Evolutionary conservation across 1,140 invertebrate species (phyloP), one percentile per base, ranked within the genome.

Genomic region (Danaus melanippus): DNA sequence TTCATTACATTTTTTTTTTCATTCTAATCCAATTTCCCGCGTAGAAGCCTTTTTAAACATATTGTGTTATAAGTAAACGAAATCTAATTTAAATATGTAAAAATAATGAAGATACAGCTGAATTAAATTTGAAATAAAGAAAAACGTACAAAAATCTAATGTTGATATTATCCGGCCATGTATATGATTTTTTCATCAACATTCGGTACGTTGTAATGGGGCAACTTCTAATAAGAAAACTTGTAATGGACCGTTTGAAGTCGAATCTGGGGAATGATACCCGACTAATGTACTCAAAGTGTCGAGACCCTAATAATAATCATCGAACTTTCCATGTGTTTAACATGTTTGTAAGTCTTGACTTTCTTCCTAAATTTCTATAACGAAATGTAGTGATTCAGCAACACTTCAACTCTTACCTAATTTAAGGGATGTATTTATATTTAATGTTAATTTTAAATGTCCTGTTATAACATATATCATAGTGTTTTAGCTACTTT

Each of bases 181-280:
- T 39, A 55, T 53, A 57, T 73, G 66, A 76, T 76, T 77, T 77
- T 75, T 78, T 53, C 61, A 76, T 73, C 64, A 60, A 60, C 66
- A 72, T 71, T 62, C 44, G 58, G 50, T 60, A 77, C 64, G 68
- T 74, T 60, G 73, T 80, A 82, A 84, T 80, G 74, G 79, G 71
- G 66, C 69, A 85, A 85, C 67, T 85, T 85, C 71, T 85, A 85
- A 85, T 83, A 85, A 83, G 82, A 85, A 85, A 85, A 85, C 78
- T 85, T 85, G 54, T 77, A 79, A 85, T 77, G 69, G 78, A 78
- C 69, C 71, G 67, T 76, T 80, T 75, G 67, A 69, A 81, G 72
- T 78, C 67, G 68, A 69, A 77, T 78, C 66, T 62, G 55, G 58
- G 66, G 52, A 67, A 66, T 67, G 74, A 80, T 83, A 79, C 72